Evolutionary conservation across 1,140 invertebrate species (phyloP).

Genomic region (Archivesica marissinica): DNA sequence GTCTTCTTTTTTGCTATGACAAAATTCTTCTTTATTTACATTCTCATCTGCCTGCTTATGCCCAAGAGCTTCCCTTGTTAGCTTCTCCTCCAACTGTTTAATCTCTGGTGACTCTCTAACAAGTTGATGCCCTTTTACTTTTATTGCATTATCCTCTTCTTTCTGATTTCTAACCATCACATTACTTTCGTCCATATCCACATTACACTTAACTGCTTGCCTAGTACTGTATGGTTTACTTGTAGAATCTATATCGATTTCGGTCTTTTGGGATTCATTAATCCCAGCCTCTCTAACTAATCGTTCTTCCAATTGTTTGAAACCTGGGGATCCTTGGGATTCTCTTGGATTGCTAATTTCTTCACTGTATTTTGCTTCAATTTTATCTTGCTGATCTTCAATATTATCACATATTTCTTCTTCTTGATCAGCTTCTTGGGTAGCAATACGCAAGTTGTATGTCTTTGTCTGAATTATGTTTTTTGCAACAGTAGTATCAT

Average conservation of each 20-base stretch:
- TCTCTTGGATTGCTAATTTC: background rate
- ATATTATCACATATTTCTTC: no score
- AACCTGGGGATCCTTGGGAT: background rate
- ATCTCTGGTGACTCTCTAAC: background rate
- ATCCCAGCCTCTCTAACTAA: conserved; percentile 15
- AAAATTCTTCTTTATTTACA: background rate
- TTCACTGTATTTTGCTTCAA: background rate
- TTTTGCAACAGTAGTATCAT: background rate
- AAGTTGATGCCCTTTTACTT: background rate
- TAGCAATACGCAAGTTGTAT: background rate
- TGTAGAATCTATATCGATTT: background rate
- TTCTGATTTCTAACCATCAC: background rate
- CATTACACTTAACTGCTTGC: background rate
- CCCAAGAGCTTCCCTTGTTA: background rate
- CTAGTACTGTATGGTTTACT: background rate
- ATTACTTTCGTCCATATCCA: background rate
- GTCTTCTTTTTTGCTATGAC: background rate
- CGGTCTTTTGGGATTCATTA: background rate
- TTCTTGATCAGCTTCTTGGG: background rate
- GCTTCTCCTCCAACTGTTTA: conserved; percentile 4
- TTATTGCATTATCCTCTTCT: background rate
- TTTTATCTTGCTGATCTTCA: background rate
- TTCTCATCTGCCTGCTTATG: conserved; percentile 1
- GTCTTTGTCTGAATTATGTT: background rate
- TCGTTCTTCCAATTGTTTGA: conserved; percentile 8